These are phyloP conservation scores for Agapetus fuscipes DNA, from an alignment of 2,888 invertebrate genomes.

Conservation along the genomic window DNA sequence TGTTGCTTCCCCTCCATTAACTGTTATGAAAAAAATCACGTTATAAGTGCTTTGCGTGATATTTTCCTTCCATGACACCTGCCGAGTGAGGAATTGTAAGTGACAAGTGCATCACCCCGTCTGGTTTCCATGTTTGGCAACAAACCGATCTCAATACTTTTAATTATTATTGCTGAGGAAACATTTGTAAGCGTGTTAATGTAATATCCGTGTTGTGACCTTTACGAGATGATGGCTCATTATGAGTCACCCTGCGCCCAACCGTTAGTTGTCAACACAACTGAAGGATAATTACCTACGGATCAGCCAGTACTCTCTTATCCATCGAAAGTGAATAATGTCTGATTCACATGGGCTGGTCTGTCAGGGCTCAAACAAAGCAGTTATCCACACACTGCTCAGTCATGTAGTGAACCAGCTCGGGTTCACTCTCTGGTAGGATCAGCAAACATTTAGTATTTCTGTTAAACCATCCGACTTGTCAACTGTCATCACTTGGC, in stretches of 20 bases:
- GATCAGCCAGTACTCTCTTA: no score
- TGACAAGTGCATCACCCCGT: slow-evolving; percentile 14
- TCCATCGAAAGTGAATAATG: slow-evolving; percentile 10
- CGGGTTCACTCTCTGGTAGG: no score
- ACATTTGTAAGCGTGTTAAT: slow-evolving; percentile 10
- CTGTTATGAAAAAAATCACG: no score
- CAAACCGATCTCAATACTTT: slow-evolving; percentile 14
- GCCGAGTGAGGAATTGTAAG: slow-evolving; percentile 4
- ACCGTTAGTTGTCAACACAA: no score
- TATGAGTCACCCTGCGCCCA: slow-evolving; percentile 13
- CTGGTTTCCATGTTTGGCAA: slow-evolving; percentile 17
- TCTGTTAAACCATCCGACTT: no score
- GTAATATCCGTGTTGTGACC: slow-evolving; percentile 10
- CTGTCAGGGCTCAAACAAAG: slow-evolving; percentile 5
- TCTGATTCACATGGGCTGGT: slow-evolving; percentile 16
- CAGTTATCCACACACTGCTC: no score
- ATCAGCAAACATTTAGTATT: no score
- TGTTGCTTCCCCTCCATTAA: slow-evolving; percentile 2
- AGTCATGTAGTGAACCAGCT: no score
- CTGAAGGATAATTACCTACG: no score
- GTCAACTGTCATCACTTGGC: no score
- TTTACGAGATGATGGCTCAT: slow-evolving; percentile 8
- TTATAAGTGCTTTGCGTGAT: no score
- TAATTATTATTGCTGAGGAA: slow-evolving; percentile 5
- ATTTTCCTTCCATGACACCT: slow-evolving; percentile 12